phyloP scores from a whole-genome alignment of 2,113 vertebrate genomes.

The Emydocephalus ijimae region DNA sequence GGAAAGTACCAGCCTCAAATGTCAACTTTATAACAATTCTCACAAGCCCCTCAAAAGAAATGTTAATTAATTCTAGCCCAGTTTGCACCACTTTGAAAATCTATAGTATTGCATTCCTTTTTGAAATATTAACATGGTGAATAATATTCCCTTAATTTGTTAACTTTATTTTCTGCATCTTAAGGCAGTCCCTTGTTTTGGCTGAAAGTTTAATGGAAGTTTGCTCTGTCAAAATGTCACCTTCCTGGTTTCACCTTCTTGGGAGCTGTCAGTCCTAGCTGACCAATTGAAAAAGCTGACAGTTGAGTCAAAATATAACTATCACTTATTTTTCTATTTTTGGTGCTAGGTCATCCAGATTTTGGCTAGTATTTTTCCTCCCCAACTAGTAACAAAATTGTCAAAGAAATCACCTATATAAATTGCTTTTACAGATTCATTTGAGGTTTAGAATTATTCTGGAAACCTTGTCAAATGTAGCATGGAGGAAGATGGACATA shows the following conservation, averaged over 20 bases:
- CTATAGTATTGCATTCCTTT: conserved; percentile 48
- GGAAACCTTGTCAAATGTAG: conserved; percentile 11
- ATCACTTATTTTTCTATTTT: conserved; percentile 51
- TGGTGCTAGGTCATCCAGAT: conserved; percentile 45
- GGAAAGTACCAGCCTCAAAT: not conserved
- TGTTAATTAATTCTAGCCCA: not conserved
- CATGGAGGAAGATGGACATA: conserved; percentile 23
- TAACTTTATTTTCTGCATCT: conserved; percentile 42
- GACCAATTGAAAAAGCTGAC: conserved; percentile 45
- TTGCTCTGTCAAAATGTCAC: conserved; percentile 17
- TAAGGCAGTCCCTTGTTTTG: conserved; percentile 42
- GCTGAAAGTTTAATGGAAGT: conserved; percentile 42
- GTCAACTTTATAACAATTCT: not conserved
- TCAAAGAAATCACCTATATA: conserved; percentile 47
- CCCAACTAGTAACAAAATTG: conserved; percentile 54
- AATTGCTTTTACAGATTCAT: conserved; percentile 10
- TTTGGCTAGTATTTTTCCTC: conserved; percentile 52
- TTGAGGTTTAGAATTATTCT: not conserved
- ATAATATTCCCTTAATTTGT: conserved; percentile 45
- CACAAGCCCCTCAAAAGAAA: not conserved
- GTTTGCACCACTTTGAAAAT: conserved; percentile 44
- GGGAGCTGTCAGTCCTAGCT: conserved; percentile 34
- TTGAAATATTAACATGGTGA: conserved; percentile 49
- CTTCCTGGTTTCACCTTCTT: conserved; percentile 22
- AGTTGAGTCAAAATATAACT: conserved; percentile 36